These are phyloP conservation scores for Oryzias sinensis DNA, from an alignment of 2,797 vertebrate species.

Conservation along the genomic window DNA sequence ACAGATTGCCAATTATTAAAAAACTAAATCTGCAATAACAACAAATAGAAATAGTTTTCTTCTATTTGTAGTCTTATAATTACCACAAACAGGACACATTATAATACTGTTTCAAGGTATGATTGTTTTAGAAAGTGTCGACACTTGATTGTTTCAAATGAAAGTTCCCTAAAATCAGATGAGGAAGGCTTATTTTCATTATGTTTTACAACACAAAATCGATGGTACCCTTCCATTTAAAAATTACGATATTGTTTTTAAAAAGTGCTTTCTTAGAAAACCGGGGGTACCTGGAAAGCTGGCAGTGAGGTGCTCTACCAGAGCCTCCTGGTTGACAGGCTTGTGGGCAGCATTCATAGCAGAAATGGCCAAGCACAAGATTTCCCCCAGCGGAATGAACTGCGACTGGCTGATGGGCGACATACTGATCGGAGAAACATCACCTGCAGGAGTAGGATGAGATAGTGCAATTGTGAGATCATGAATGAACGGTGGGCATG, in stretches of 20 bases:
- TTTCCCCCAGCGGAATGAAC: slow-evolving; percentile 99
- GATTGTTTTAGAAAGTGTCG: no score
- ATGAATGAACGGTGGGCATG: slow-evolving; percentile 72
- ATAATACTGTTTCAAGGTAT: no score
- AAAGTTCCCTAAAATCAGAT: no score
- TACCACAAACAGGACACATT: no score
- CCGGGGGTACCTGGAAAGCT: slow-evolving; percentile 93
- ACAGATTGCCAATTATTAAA: no score
- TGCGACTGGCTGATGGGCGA: slow-evolving; percentile 99
- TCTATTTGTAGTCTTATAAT: no score
- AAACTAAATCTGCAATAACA: no score
- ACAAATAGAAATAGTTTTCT: no score
- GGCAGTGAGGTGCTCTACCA: slow-evolving; percentile 97
- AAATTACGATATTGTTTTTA: slow-evolving; percentile 5
- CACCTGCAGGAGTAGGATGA: slow-evolving; percentile 81
- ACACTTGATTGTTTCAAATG: no score
- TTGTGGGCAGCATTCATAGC: slow-evolving; percentile 98
- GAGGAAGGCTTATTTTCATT: no score
- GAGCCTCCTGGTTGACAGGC: slow-evolving; percentile 96
- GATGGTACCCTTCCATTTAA: no score
- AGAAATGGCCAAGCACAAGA: slow-evolving; percentile 98
- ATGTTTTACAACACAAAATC: no score
- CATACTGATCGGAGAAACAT: slow-evolving; percentile 99
- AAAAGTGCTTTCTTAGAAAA: neutral
- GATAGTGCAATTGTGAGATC: slow-evolving; percentile 62